phyloP scores from a whole-genome alignment of 2,888 invertebrate genomes.

The Troides aeacus region DNA sequence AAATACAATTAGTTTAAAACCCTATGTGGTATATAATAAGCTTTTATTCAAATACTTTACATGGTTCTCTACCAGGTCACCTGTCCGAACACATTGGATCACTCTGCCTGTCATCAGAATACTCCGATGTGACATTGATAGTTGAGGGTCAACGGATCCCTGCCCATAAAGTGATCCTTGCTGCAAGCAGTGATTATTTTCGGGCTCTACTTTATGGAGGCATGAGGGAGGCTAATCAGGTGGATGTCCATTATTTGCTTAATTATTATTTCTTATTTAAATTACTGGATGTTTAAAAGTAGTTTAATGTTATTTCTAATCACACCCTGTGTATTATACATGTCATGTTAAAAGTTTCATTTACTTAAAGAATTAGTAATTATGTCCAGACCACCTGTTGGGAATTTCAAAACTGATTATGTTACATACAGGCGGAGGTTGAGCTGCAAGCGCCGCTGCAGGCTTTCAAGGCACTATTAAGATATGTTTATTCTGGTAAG shows the following conservation, averaged over 20 bases:
- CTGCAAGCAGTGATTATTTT: constrained; percentile 97
- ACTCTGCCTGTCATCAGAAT: constrained; percentile 91
- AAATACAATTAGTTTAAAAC: too few species aligned
- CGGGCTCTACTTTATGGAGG: constrained; percentile 90
- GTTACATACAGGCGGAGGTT: constrained; percentile 84
- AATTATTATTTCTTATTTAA: too few species aligned
- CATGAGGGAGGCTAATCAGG: constrained; percentile 85
- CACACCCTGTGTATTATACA: too few species aligned
- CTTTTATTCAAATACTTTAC: too few species aligned
- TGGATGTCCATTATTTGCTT: constrained; percentile 33
- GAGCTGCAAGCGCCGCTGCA: constrained; percentile 90
- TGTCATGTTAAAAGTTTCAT: too few species aligned
- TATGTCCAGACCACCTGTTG: too few species aligned
- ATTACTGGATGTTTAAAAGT: too few species aligned
- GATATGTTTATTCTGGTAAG: constrained; percentile 96
- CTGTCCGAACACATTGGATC: constrained; percentile 93
- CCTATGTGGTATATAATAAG: too few species aligned
- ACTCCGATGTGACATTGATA: constrained; percentile 93
- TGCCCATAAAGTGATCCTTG: constrained; percentile 88
- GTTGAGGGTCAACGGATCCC: constrained; percentile 86
- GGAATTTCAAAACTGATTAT: background rate
- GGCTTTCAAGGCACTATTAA: constrained; percentile 93
- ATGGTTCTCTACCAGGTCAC: constrained; percentile 64
- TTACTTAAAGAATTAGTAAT: too few species aligned
- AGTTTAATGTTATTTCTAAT: too few species aligned